phyloP scores from a whole-genome alignment of 2,113 vertebrate genomes.

The Rana temporaria region DNA sequence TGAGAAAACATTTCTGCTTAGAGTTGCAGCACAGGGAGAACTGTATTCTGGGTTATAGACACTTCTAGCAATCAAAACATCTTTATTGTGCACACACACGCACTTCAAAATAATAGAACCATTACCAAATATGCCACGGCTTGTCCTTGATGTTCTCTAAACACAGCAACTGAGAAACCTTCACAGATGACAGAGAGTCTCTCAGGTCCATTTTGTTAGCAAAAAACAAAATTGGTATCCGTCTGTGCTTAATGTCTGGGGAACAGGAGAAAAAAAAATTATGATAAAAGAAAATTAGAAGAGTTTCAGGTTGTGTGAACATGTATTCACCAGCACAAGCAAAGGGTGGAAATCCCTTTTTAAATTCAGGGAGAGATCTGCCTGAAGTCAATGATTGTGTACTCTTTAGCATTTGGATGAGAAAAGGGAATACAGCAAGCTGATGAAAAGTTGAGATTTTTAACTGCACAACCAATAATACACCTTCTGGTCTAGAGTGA shows the following conservation, averaged over 20 bases:
- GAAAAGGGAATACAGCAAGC: no score
- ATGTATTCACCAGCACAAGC: neutral
- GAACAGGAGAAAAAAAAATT: conserved; percentile 53
- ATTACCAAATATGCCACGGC: conserved; percentile 98
- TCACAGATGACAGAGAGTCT: conserved; percentile 92
- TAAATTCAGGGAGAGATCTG: no score
- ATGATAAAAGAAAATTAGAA: conserved; percentile 34
- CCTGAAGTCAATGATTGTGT: no score
- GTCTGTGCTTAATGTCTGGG: conserved; percentile 92
- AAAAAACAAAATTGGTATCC: conserved; percentile 97
- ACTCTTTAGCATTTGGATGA: no score
- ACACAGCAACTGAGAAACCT: conserved; percentile 92
- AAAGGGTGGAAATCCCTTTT: neutral
- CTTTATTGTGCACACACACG: conserved; percentile 18
- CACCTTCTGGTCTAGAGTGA: no score
- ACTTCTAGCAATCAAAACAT: conserved; percentile 13
- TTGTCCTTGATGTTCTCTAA: conserved; percentile 98
- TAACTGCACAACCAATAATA: no score
- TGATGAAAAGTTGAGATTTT: no score
- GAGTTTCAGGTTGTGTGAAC: conserved; percentile 1
- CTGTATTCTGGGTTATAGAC: conserved; percentile 6
- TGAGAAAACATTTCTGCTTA: conserved; percentile 8
- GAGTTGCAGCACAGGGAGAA: conserved; percentile 1
- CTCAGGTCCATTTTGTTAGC: conserved; percentile 99
- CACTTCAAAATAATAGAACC: conserved; percentile 53